Evolutionary conservation across 2,888 invertebrate species (phyloP), one percentile per base, ranked within the genome.

Genomic region (Orchesellides sinensis): DNA sequence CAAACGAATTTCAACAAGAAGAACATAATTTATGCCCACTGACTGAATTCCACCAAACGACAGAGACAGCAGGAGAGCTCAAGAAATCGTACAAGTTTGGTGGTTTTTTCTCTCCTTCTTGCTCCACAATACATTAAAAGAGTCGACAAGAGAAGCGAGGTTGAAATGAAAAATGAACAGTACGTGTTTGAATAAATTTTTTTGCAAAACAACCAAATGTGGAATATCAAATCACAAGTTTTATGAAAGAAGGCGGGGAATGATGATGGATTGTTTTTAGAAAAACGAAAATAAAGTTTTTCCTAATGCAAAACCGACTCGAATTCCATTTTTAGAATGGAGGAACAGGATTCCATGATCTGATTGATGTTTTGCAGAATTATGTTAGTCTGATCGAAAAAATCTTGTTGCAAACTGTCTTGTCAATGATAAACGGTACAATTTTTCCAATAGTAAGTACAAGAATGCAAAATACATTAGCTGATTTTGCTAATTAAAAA

Each of bases 81-180:
- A 23, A 5, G 21, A 23, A n/a, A 4, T 21, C 25, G 54, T 54
- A 54, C 40, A 23, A 65, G 17, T 69, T 21, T 69, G 4, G 52
- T 52, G 29, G 54, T 17, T n/a, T n/a, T n/a, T n/a, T n/a, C n/a
- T n/a, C n/a, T n/a, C n/a, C n/a, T n/a, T n/a, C n/a, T n/a, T n/a
- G n/a, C n/a, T n/a, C n/a, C n/a, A n/a, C n/a, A n/a, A n/a, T n/a
- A n/a, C n/a, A 52, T 17, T 32, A 63, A 63, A 12, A 21, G 14
- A 25, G 25, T 40, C 40, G 47, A 49, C 47, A 29, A 32, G 27
- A 19, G 25, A 25, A 68, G 40, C 19, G 21, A 25, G 25, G 25
- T n/a, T 45, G 23, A 70, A 56, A 73, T 73, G 73, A 73, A 73
- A 73, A 73, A 73, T 73, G 73, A 63, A 73, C 63, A 49, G 73